phyloP scores from a whole-genome alignment of 2,113 vertebrate genomes.

The Ctenodactylus gundi region DNA sequence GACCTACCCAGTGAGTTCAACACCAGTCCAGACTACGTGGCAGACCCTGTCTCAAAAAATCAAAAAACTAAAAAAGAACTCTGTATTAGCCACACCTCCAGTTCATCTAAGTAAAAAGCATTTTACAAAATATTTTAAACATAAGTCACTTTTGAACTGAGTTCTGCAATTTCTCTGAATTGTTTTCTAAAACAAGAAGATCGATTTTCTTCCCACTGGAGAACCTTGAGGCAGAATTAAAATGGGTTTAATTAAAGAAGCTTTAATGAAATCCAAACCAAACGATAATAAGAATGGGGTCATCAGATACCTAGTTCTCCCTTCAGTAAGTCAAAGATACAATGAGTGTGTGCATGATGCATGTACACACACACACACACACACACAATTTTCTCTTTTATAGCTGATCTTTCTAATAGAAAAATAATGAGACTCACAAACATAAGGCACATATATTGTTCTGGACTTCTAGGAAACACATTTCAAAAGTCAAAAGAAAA shows the following conservation, averaged over 20 bases:
- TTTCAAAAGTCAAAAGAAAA: background rate
- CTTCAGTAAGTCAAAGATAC: conserved; percentile 36
- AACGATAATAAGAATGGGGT: conserved; percentile 36
- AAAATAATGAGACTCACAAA: background rate
- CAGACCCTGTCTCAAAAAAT: background rate
- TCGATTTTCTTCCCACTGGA: conserved; percentile 67
- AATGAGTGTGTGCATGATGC: too few relatives aligned
- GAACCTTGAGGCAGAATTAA: conserved; percentile 71
- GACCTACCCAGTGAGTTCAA: background rate
- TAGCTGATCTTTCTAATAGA: background rate
- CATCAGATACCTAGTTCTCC: conserved; percentile 36
- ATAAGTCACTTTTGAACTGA: conserved; percentile 73
- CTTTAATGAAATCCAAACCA: conserved; percentile 74
- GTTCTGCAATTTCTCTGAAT: conserved; percentile 55
- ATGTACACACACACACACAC: too few relatives aligned
- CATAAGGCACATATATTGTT: background rate
- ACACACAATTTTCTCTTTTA: conserved; percentile 34
- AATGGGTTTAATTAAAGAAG: conserved; percentile 77
- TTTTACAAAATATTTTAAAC: conserved; percentile 68
- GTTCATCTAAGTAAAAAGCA: conserved; percentile 6
- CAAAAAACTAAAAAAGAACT: background rate
- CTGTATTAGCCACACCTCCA: background rate
- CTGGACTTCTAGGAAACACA: background rate
- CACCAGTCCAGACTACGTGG: background rate
- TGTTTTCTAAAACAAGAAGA: conserved; percentile 72